A percentile compares a stretch with the other conserved stretches of the same genome.
These are phyloP conservation scores for Lethenteron reissneri DNA, from an alignment of 2,113 vertebrate genomes.

Conservation along the genomic window DNA sequence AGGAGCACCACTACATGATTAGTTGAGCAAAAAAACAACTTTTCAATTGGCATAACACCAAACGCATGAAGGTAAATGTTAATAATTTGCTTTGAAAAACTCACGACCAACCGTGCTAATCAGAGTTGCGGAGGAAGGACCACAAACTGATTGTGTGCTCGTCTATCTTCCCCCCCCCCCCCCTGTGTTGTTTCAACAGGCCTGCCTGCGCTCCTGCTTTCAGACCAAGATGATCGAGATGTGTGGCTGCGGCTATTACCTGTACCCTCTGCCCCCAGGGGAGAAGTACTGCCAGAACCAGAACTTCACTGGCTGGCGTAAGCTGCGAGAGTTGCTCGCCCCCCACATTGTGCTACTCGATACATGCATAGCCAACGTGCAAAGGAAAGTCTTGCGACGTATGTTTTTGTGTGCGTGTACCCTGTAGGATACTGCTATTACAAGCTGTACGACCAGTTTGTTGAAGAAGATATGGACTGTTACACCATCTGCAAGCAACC, in stretches of 20 bases:
- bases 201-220: constrained; percentile 40
- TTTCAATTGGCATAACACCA: no score
- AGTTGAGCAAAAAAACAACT: no score
- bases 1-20: no score
- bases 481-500: constrained; percentile 33
- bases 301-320: constrained; percentile 10
- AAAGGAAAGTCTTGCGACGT: no score
- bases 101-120: no score
- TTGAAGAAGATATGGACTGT: constrained; percentile 22
- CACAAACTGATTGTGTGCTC: background rate
- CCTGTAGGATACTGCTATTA: constrained; percentile 30
- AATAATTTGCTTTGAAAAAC: no score
- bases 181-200: constrained; percentile 16
- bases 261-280: constrained; percentile 25
- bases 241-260: constrained; percentile 31
- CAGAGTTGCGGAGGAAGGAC: background rate
- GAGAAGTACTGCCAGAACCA: constrained; percentile 25
- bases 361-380: no score
- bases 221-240: constrained; percentile 23
- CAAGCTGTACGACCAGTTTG: constrained; percentile 16
- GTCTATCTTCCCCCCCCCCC: background rate
- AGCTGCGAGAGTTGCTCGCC: no score
- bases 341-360: no score
- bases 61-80: no score
- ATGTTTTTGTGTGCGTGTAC: no score